These are phyloP conservation scores for Orientallactaga sibirica DNA, from an alignment of 2,797 vertebrate species.

Conservation along the genomic window DNA sequence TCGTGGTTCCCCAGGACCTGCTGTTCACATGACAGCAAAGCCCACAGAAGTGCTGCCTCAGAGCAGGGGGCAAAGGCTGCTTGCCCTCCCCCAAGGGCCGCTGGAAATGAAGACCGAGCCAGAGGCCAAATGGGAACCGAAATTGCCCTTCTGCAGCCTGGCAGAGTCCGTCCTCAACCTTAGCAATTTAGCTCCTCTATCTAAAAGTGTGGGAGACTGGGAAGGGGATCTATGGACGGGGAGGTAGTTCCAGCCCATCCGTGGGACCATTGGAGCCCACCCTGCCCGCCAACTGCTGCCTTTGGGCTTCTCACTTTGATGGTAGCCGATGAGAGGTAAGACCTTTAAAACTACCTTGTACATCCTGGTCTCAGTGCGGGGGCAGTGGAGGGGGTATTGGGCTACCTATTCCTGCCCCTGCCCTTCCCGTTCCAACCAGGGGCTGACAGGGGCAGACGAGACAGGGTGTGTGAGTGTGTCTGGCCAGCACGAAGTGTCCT, in stretches of 20 bases:
- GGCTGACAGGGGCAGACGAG: background rate
- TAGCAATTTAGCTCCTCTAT: background rate
- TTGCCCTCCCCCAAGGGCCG: background rate
- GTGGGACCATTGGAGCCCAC: no score
- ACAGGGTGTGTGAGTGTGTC: no score
- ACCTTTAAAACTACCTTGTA: no score
- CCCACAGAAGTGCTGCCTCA: background rate
- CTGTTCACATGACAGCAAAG: background rate
- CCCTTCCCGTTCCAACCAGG: no score
- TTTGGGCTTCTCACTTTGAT: background rate
- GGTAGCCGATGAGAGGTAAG: background rate
- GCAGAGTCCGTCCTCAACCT: rapidly evolving
- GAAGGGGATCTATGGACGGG: no score
- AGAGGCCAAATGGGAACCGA: background rate
- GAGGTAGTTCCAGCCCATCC: background rate
- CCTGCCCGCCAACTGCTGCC: rapidly evolving
- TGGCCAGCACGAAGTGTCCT: background rate
- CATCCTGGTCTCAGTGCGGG: rapidly evolving
- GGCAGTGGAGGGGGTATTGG: no score
- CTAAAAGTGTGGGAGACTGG: background rate
- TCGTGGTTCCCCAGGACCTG: background rate
- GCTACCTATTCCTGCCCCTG: no score
- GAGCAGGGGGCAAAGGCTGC: background rate
- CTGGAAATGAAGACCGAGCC: background rate
- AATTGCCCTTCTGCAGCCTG: background rate